Percentiles rank a stretch among this genome's conserved stretches.
Conservation (phyloP, 2,113 vertebrate genomes). For the Larimichthys crocea region DNA sequence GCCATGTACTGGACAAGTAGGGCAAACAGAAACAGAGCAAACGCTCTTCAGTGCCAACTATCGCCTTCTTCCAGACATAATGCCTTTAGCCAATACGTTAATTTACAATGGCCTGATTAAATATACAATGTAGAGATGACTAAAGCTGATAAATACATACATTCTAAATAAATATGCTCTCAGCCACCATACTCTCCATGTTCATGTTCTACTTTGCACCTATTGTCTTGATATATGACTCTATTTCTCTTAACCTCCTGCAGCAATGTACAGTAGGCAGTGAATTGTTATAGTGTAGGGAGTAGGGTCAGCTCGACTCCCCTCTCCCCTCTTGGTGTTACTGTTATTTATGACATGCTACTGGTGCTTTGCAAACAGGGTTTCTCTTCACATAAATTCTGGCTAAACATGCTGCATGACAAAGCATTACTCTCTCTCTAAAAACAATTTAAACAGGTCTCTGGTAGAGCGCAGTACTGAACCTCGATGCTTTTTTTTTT, state of each 20-base stretch:
- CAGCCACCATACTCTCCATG: background rate
- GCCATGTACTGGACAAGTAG: slow-evolving; percentile 71
- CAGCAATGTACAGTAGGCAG: slow-evolving; percentile 1
- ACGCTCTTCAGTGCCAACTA: slow-evolving; percentile 63
- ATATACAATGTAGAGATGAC: slow-evolving; percentile 41
- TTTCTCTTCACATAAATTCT: slow-evolving; percentile 20
- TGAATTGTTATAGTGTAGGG: background rate
- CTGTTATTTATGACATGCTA: slow-evolving; percentile 22
- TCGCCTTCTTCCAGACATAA: slow-evolving; percentile 71
- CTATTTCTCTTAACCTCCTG: slow-evolving; percentile 36
- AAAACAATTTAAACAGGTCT: slow-evolving; percentile 16
- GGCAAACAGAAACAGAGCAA: slow-evolving; percentile 74
- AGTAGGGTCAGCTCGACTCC: slow-evolving; percentile 6
- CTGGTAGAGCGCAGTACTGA: background rate
- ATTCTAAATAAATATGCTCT: slow-evolving; percentile 30
- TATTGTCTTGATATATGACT: slow-evolving; percentile 44
- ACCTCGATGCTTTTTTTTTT: background rate
- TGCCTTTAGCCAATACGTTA: slow-evolving; percentile 49
- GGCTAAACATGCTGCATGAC: slow-evolving; percentile 12
- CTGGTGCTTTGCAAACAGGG: slow-evolving; percentile 1
- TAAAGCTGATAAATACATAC: slow-evolving; percentile 31
- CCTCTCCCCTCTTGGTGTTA: background rate
- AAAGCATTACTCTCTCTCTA: slow-evolving; percentile 3
- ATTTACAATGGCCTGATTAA: slow-evolving; percentile 60
- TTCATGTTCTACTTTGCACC: slow-evolving; percentile 23